Evolutionary conservation across 1,140 invertebrate species (phyloP).

Genomic region (Tetragonula clypearis): DNA sequence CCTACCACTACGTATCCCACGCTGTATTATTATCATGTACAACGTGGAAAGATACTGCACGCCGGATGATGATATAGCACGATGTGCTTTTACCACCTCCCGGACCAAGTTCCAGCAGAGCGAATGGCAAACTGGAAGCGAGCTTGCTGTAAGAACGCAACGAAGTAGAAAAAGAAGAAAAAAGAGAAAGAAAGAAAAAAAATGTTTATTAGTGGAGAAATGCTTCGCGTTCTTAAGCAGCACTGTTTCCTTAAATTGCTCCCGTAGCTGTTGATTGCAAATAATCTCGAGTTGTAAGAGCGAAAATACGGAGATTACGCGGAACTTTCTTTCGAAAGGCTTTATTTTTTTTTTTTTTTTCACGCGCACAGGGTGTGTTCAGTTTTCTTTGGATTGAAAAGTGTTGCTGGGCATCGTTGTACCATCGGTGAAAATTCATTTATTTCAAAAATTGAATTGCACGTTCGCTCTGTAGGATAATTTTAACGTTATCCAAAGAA

Average conservation of each 20-base stretch:
- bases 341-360: no score
- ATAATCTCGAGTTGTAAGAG: background rate
- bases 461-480: no score
- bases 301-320: background rate
- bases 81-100: background rate
- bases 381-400: background rate
- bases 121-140: background rate
- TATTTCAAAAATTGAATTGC: no score
- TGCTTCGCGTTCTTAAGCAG: background rate
- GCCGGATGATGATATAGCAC: conserved; percentile 11
- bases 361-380: background rate
- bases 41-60: background rate
- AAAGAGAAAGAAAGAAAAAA: no score
- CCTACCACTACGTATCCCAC: background rate
- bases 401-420: no score
- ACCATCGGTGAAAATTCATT: no score
- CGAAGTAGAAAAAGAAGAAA: background rate
- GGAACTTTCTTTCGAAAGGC: background rate
- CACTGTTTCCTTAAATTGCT: background rate
- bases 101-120: background rate
- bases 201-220: background rate
- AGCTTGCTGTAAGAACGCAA: background rate
- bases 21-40: conserved; percentile 21
- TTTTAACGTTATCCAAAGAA: no score
- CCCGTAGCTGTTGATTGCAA: background rate